Evolutionary conservation across 1,140 invertebrate genomes (phyloP).

Genomic region (Epicauta chinensis): DNA sequence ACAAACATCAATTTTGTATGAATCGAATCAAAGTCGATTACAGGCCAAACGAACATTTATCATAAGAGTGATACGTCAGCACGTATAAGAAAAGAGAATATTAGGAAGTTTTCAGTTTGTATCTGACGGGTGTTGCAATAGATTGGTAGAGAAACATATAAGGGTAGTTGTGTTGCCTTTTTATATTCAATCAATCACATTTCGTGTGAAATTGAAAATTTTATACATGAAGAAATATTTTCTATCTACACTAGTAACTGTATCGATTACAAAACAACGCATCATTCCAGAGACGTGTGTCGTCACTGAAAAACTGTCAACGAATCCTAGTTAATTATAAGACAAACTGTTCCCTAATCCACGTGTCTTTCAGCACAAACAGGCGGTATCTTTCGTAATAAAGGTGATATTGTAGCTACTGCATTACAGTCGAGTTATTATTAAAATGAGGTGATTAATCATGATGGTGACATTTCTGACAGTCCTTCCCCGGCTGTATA

Average conservation of each 20-base stretch:
- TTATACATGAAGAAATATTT: constrained; percentile 24
- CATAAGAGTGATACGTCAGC: constrained; percentile 29
- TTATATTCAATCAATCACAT: constrained; percentile 33
- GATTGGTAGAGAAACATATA: constrained; percentile 14
- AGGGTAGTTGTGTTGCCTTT: constrained; percentile 21
- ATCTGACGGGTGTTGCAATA: constrained; percentile 13
- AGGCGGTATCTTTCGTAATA: constrained; percentile 22
- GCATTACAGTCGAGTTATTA: constrained; percentile 29
- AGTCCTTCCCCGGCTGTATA: constrained; percentile 11
- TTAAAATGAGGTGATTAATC: constrained; percentile 31
- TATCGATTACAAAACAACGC: no score
- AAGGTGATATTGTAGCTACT: constrained; percentile 30
- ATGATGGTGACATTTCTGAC: constrained; percentile 28
- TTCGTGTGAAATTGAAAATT: constrained; percentile 31
- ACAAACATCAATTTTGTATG: constrained; percentile 9
- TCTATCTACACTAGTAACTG: no score
- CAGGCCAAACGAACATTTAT: constrained; percentile 29
- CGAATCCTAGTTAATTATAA: constrained; percentile 20
- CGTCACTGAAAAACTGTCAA: no score
- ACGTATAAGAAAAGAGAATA: constrained; percentile 20
- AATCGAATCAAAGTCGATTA: constrained; percentile 34
- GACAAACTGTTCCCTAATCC: constrained; percentile 21
- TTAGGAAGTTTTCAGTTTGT: constrained; percentile 18
- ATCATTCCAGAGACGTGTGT: no score
- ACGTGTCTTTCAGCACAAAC: constrained; percentile 23